Percentiles rank a stretch among this genome's conserved stretches.
Evolutionary conservation across 2,888 invertebrate species (phyloP).

Genomic region (Taenaris catops): DNA sequence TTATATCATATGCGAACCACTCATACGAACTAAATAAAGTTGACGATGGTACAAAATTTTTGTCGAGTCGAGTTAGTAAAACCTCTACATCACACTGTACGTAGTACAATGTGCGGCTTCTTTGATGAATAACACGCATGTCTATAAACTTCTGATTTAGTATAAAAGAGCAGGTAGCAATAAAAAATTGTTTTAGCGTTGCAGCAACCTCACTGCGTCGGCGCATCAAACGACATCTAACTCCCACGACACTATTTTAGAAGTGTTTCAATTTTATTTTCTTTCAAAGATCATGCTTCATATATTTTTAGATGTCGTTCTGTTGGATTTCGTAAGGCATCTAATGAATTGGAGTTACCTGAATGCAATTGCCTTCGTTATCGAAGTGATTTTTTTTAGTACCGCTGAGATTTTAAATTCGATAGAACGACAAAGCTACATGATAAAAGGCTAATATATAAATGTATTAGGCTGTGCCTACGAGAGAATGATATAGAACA

Average conservation of each 20-base stretch:
- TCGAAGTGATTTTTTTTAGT: too few species aligned
- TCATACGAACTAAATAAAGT: too few species aligned
- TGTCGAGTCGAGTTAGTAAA: slow-evolving; percentile 1
- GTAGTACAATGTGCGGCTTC: slow-evolving; percentile 39
- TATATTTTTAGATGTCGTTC: background rate
- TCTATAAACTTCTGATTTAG: slow-evolving; percentile 62
- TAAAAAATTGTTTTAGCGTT: slow-evolving; percentile 59
- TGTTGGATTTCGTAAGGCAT: too few species aligned
- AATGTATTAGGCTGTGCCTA: too few species aligned
- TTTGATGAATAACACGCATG: slow-evolving; percentile 51
- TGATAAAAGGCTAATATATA: too few species aligned
- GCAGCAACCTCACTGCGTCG: slow-evolving; percentile 42
- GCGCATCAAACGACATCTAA: slow-evolving; percentile 54
- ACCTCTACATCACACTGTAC: background rate
- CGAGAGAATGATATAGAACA: too few species aligned
- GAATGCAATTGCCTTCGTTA: too few species aligned
- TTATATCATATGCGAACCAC: too few species aligned
- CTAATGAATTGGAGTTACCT: background rate
- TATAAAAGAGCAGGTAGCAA: slow-evolving; percentile 58
- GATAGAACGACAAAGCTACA: too few species aligned
- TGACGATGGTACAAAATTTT: background rate
- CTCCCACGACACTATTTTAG: slow-evolving; percentile 70
- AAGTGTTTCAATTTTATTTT: slow-evolving; percentile 56
- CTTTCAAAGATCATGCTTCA: slow-evolving; percentile 29
- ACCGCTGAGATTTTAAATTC: too few species aligned